Evolutionary conservation across 2,113 vertebrate genomes (phyloP).

Genomic region (Tringa solitaria): DNA sequence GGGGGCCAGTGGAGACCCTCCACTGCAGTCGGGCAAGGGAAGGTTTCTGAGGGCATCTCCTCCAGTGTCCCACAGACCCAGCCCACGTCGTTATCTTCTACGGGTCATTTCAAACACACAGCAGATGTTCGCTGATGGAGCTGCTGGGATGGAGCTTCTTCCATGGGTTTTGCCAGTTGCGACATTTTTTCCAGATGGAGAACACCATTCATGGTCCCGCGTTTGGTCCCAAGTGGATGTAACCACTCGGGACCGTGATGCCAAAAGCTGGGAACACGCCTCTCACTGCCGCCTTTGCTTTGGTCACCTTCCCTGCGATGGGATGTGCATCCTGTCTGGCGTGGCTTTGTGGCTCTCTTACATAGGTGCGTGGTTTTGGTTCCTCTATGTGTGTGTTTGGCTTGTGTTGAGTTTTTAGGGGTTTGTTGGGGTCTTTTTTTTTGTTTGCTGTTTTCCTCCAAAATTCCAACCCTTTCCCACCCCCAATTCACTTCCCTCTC

Average conservation of each 20-base stretch:
- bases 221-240: background rate
- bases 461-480: constrained; percentile 37
- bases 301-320: constrained; percentile 63
- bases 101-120: background rate
- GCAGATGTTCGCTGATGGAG: background rate
- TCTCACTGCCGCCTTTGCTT: constrained; percentile 62
- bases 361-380: constrained; percentile 61
- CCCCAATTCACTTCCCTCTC: constrained; percentile 77
- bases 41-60: background rate
- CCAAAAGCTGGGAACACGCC: constrained; percentile 69
- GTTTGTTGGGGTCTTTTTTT: constrained; percentile 8
- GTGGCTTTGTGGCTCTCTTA: constrained; percentile 29
- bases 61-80: background rate
- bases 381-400: constrained; percentile 51
- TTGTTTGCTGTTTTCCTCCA: constrained; percentile 52
- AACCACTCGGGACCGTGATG: background rate
- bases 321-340: constrained; percentile 56
- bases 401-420: constrained; percentile 35
- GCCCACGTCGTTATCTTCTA: background rate
- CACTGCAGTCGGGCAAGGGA: background rate
- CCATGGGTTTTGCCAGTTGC: background rate
- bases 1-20: background rate
- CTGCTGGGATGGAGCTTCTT: constrained; percentile 15
- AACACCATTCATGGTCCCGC: background rate
- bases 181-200: background rate